These are phyloP conservation scores for Dugesia japonica DNA, from an alignment of 2,888 invertebrate genomes.

Conservation along the genomic window DNA sequence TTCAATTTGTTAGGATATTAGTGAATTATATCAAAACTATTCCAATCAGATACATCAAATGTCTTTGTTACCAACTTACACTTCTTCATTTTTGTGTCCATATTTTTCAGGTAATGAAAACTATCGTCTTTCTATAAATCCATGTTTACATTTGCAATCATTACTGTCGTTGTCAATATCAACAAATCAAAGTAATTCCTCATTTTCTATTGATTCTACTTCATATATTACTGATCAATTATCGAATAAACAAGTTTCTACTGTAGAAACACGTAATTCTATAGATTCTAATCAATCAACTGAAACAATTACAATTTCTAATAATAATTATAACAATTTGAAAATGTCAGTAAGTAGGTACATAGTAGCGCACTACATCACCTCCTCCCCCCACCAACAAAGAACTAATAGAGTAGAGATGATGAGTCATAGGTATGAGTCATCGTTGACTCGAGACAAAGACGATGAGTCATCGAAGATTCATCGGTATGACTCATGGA, in stretches of 20 bases:
- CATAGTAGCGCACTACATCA: no score
- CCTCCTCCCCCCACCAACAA: no score
- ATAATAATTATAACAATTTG: not conserved
- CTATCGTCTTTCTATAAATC: not conserved
- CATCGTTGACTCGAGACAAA: no score
- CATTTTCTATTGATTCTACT: not conserved
- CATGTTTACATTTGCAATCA: not conserved
- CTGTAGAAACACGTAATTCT: not conserved
- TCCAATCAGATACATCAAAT: not conserved
- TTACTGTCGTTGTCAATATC: not conserved
- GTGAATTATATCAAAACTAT: not conserved
- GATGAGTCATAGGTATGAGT: no score
- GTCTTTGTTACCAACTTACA: not conserved
- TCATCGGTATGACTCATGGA: no score
- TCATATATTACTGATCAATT: not conserved
- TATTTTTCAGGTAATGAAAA: not conserved
- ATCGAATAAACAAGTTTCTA: not conserved
- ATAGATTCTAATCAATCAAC: not conserved
- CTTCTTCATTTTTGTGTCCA: not conserved
- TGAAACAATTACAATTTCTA: not conserved
- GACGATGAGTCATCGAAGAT: no score
- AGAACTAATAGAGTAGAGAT: no score
- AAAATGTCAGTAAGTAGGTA: no score
- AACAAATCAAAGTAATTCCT: not conserved
- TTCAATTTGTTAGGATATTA: not conserved